Percentiles rank a stretch among this genome's conserved stretches.
Conservation (phyloP, 2,888 invertebrate genomes). For the Cosmia trapezina region DNA sequence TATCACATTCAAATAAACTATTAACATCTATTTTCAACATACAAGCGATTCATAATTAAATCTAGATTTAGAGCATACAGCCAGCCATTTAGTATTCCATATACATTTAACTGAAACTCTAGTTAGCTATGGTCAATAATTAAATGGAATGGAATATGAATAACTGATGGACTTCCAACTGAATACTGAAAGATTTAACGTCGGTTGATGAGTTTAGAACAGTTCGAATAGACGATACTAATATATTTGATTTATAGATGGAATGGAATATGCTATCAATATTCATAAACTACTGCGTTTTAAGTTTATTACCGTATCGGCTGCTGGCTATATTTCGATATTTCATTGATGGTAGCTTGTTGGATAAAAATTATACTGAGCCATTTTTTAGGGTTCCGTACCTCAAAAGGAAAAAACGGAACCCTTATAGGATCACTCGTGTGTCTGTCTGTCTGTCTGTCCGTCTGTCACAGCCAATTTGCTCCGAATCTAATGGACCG, state of each 20-base stretch:
- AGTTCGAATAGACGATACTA: slow-evolving; percentile 31
- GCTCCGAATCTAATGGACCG: too few species aligned
- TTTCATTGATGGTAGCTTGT: slow-evolving; percentile 19
- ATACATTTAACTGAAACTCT: not conserved
- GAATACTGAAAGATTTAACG: slow-evolving; percentile 34
- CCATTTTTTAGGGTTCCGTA: too few species aligned
- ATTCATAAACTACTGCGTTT: slow-evolving; percentile 45
- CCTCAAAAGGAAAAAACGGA: too few species aligned
- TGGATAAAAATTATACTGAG: too few species aligned
- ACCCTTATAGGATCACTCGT: too few species aligned
- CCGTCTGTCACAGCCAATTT: too few species aligned
- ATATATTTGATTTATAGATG: slow-evolving; percentile 25
- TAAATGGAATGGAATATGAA: slow-evolving; percentile 39
- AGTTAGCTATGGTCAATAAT: slow-evolving; percentile 27
- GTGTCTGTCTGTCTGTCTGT: too few species aligned
- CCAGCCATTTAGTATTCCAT: slow-evolving; percentile 2
- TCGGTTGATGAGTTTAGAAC: slow-evolving; percentile 6
- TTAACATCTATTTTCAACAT: not conserved
- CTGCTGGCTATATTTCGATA: not conserved
- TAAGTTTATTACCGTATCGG: slow-evolving; percentile 26
- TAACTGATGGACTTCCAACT: slow-evolving; percentile 9
- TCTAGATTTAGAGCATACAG: slow-evolving; percentile 8
- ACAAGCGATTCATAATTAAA: not conserved
- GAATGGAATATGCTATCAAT: slow-evolving; percentile 37
- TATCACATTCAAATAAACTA: too few species aligned